These are phyloP conservation scores for Mallotus villosus DNA, from an alignment of 2,797 vertebrate species.

Conservation along the genomic window DNA sequence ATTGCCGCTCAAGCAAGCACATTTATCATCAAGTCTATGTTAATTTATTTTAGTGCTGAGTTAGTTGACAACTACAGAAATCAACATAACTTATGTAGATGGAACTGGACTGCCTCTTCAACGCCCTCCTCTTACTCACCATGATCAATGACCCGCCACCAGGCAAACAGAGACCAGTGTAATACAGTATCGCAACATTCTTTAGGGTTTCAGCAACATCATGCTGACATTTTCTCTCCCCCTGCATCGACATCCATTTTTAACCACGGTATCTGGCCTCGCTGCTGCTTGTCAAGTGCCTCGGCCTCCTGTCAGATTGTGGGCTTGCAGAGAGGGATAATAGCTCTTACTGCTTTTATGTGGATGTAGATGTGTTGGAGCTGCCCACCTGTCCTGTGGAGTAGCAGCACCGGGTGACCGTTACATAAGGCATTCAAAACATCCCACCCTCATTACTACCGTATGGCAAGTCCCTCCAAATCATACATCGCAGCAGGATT, in stretches of 20 bases:
- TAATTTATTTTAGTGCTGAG: conserved; percentile 43
- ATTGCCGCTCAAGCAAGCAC: conserved; percentile 42
- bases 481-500: not conserved
- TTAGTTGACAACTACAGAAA: conserved; percentile 48
- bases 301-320: conserved; percentile 68
- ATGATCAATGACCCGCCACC: conserved; percentile 60
- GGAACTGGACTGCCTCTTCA: conserved; percentile 37
- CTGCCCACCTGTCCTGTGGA: conserved; percentile 70
- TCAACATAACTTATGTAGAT: conserved; percentile 59
- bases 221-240: conserved; percentile 53
- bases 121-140: conserved; percentile 49
- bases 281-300: conserved; percentile 64
- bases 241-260: conserved; percentile 67
- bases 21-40: conserved; percentile 50
- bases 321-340: conserved; percentile 63
- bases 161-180: conserved; percentile 31
- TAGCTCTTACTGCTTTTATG: conserved; percentile 66
- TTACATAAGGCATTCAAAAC: conserved; percentile 40
- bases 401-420: conserved; percentile 55
- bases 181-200: conserved; percentile 28
- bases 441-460: conserved; percentile 42
- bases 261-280: conserved; percentile 66
- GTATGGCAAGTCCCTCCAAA: conserved; percentile 36
- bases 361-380: conserved; percentile 68
- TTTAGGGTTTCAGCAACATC: conserved; percentile 54